Evolutionary conservation across 2,797 vertebrate genomes (phyloP).

Genomic region (Chiloscyllium punctatum): DNA sequence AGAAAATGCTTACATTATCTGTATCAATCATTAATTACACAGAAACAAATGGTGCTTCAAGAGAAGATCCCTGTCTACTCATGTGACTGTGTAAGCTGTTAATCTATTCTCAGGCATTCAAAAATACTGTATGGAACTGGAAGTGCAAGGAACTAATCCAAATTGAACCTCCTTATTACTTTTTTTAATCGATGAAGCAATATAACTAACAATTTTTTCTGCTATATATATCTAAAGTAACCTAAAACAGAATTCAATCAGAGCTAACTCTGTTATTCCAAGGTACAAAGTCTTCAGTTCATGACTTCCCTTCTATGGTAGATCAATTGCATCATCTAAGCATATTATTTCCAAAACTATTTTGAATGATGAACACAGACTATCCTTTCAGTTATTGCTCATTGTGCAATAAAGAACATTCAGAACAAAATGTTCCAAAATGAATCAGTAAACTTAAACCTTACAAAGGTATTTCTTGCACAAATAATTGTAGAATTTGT

Average conservation of each 20-base stretch:
- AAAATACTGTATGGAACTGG: neutral
- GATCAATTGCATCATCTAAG: neutral
- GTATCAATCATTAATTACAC: neutral
- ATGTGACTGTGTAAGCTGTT: neutral
- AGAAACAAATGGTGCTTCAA: neutral
- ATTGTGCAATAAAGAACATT: conserved; percentile 24
- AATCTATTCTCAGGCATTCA: neutral
- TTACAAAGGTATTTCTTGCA: conserved; percentile 27
- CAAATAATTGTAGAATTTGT: neutral
- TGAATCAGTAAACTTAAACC: neutral
- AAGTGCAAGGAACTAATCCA: neutral
- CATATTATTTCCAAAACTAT: neutral
- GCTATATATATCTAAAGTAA: neutral
- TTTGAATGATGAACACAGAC: neutral
- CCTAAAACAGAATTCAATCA: neutral
- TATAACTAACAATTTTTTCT: neutral
- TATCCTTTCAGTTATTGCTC: neutral
- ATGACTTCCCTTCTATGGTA: neutral
- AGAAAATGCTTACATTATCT: too few relatives aligned
- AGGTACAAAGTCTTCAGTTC: neutral
- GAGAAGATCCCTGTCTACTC: neutral
- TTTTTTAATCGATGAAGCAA: neutral
- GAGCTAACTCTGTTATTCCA: neutral
- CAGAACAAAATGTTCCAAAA: conserved; percentile 3
- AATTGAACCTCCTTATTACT: neutral